Evolutionary conservation across 2,113 vertebrate genomes (phyloP), one percentile per base, ranked within the genome.

Genomic region (Cynocephalus volans): DNA sequence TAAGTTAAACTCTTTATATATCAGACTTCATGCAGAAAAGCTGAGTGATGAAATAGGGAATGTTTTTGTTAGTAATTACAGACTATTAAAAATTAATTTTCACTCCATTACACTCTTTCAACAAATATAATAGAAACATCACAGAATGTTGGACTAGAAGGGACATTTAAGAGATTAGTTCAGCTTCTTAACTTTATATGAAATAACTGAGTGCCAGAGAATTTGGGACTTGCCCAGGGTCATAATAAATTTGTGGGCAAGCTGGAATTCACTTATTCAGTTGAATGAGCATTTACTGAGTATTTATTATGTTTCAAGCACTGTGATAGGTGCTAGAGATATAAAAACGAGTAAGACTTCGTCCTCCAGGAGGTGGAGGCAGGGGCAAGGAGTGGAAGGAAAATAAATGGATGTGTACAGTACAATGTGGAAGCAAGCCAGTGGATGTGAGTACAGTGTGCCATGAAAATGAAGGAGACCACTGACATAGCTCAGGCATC

Each of bases 151-250:
- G 97, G 96, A 92, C 62, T 83, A 21, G 95, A 98, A 94, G 95
- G 65, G 96, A 95, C 70, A 95, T 95, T 97, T 97, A 97, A 97
- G 73, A 95, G 97, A 96, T 97, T 98, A 97, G 84, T 97, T 97
- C 96, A 95, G 80, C 94, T 97, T 54, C 95, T 96, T 97, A 96
- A 96, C 60, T 93, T 97, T 80, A 89, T 95, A 88, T 95, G 80
- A 97, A 97, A 87, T 77, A 87, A 96, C 60, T 65, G 79, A 90
- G 65, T 52, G 23, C 90, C 76, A 90, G 70, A 89, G 88, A 96
- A 62, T 91, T 81, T 96, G 64, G 56, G 92, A 93, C 90, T 97
- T 97, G 90, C 90, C 97, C 70, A 81, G 48, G 92, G 92, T 95
- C 96, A 62, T 69, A 93, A 93, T 92, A 96, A 96, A 92, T 93